Evolutionary conservation across 2,888 invertebrate genomes (phyloP).

Genomic region (Antheraea yamamai): DNA sequence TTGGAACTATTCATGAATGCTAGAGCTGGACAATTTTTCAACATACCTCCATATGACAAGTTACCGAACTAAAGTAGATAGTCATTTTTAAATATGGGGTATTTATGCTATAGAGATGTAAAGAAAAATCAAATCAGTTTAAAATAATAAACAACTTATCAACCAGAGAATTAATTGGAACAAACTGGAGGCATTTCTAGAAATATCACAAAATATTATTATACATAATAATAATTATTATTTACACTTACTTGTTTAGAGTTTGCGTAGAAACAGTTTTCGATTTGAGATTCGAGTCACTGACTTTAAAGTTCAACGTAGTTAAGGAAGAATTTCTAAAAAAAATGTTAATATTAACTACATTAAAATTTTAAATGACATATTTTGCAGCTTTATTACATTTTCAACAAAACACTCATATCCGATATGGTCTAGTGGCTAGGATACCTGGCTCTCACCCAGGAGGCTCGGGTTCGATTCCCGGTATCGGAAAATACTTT

Average conservation of each 20-base stretch:
- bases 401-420: not conserved
- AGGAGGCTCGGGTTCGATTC: conserved; percentile 84
- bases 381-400: not conserved
- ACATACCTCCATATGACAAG: too few relatives aligned
- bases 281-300: conserved; percentile 41
- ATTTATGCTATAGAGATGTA: too few relatives aligned
- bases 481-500: conserved; percentile 76
- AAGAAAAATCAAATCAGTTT: too few relatives aligned
- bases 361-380: too few relatives aligned
- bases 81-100: too few relatives aligned
- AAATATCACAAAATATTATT: too few relatives aligned
- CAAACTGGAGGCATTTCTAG: too few relatives aligned
- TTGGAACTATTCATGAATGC: too few relatives aligned
- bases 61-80: too few relatives aligned
- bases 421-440: conserved; percentile 85
- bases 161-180: too few relatives aligned
- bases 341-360: conserved; percentile 20
- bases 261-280: conserved; percentile 40
- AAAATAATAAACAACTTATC: too few relatives aligned
- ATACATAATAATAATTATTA: not conserved
- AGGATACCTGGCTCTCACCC: conserved; percentile 88
- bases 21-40: too few relatives aligned
- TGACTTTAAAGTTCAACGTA: conserved; percentile 43
- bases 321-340: conserved; percentile 53
- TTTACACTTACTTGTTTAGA: conserved; percentile 38